A percentile compares a stretch with the other conserved stretches of the same genome.
These are phyloP conservation scores for Hirtodrosophila histrioides DNA, from an alignment of 2,888 invertebrate genomes.

Conservation along the genomic window DNA sequence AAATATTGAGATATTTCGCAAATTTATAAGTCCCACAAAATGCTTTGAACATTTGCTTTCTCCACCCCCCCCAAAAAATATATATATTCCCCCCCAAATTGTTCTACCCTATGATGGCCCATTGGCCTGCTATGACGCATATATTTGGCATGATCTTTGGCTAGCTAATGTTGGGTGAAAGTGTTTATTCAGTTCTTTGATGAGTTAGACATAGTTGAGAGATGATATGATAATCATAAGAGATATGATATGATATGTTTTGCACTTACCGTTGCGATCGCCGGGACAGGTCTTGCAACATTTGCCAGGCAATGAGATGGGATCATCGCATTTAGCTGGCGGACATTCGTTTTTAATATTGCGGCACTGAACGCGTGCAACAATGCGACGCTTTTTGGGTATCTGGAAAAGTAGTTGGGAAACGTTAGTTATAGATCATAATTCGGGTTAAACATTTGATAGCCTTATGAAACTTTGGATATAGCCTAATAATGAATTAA, in stretches of 20 bases:
- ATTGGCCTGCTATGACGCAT: constrained; percentile 41
- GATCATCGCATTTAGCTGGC: constrained; percentile 93
- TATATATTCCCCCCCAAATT: not conserved
- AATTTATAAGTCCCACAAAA: constrained; percentile 43
- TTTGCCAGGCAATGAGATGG: constrained; percentile 91
- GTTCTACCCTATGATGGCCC: not conserved
- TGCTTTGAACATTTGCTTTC: constrained; percentile 22
- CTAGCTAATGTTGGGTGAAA: constrained; percentile 19
- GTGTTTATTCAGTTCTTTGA: constrained; percentile 4
- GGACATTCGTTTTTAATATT: constrained; percentile 97
- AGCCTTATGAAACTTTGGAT: not conserved
- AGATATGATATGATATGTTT: not conserved
- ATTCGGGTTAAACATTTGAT: not conserved
- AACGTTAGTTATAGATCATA: not conserved
- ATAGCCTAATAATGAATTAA: not conserved
- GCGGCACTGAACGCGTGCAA: constrained; percentile 94
- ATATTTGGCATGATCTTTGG: constrained; percentile 47
- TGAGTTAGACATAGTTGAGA: not conserved
- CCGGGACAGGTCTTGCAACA: constrained; percentile 97
- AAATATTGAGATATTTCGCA: constrained; percentile 72
- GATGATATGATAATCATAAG: too few relatives aligned
- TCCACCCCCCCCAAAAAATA: too few relatives aligned
- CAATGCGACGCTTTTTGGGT: constrained; percentile 93
- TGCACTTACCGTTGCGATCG: constrained; percentile 88
- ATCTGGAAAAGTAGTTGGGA: constrained; percentile 86